Evolutionary conservation across 2,113 vertebrate species (phyloP), one percentile per base, ranked within the genome.

Genomic region (Calypte anna): DNA sequence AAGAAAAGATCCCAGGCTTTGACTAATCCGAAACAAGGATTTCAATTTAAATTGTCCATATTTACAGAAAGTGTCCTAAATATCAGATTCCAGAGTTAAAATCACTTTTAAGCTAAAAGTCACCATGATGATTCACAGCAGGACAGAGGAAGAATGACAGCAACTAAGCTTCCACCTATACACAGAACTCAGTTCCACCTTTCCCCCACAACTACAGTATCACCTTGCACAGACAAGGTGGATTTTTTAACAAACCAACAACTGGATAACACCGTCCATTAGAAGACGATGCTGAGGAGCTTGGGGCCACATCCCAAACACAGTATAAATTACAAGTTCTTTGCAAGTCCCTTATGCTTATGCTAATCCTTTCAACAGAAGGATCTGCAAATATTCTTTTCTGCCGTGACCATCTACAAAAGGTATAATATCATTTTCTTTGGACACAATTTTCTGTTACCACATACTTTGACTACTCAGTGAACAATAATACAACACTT

Each of bases 161-260:
- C 66, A 46, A 36, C 12, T 21, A 23, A 85, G 21, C 40, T 80
- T 40, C 31, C 20, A 86, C 21, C 31, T 24, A 6, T 9, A 53
- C 0, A 2, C 0, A 0, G 20, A 75, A 58, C 38, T 69, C 43
- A 9, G n/a, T 20, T 61, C 36, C 31, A 93, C n/a, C n/a, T 54
- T 54, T 43, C 5, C 43, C 2, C 3, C 22, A 46, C 44, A 82
- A 51, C 20, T 36, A 46, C 12, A 55, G 8, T 3, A 31, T 12
- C 8, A 63, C 18, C 16, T 36, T 17, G 9, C 5, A 6, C 2
- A 81, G n/a, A 67, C 46, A 62, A 69, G 13, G 28, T 23, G 10
- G 6, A 75, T 84, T 83, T 59, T 67, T 82, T 54, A 27, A 36
- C 23, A 55, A 61, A 53, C 12, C 12, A 86, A 38, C n/a, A 74